phyloP scores from a whole-genome alignment of 2,888 invertebrate genomes.

The Argynnis bischoffii region DNA sequence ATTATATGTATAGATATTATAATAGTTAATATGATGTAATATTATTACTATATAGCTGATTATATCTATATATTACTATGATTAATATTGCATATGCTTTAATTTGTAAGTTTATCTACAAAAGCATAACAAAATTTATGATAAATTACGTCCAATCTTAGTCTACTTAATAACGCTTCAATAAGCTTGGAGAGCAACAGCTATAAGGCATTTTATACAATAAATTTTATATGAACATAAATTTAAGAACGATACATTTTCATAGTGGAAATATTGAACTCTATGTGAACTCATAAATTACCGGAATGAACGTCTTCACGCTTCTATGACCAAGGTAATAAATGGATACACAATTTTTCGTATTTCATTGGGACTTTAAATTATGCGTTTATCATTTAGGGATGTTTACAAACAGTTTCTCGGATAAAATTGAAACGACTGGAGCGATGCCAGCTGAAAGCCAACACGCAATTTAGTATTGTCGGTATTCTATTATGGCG shows the following conservation, averaged over 20 bases:
- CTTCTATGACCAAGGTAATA: conserved; percentile 67
- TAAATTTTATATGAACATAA: conserved; percentile 40
- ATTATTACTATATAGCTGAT: too few relatives aligned
- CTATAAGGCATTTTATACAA: conserved; percentile 37
- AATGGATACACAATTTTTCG: conserved; percentile 73
- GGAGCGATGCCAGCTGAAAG: conserved; percentile 69
- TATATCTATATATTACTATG: background rate
- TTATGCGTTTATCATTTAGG: conserved; percentile 80
- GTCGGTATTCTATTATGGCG: conserved; percentile 46
- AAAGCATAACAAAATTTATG: conserved; percentile 6
- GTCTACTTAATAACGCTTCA: conserved; percentile 35
- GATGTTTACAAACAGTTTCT: conserved; percentile 74
- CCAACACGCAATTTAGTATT: conserved; percentile 54
- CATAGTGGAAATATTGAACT: conserved; percentile 41
- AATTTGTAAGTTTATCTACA: background rate
- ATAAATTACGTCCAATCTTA: conserved; percentile 33
- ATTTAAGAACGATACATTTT: conserved; percentile 39
- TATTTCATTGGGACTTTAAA: conserved; percentile 73
- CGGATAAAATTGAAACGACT: conserved; percentile 79
- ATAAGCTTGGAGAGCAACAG: conserved; percentile 35
- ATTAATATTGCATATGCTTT: background rate
- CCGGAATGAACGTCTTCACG: conserved; percentile 65
- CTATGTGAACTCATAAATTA: conserved; percentile 63
- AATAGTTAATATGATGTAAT: background rate
- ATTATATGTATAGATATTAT: too few relatives aligned